Evolutionary conservation across 2,888 invertebrate genomes (phyloP), one percentile per base, ranked within the genome.

Genomic region (Cryptocephalus primarius): DNA sequence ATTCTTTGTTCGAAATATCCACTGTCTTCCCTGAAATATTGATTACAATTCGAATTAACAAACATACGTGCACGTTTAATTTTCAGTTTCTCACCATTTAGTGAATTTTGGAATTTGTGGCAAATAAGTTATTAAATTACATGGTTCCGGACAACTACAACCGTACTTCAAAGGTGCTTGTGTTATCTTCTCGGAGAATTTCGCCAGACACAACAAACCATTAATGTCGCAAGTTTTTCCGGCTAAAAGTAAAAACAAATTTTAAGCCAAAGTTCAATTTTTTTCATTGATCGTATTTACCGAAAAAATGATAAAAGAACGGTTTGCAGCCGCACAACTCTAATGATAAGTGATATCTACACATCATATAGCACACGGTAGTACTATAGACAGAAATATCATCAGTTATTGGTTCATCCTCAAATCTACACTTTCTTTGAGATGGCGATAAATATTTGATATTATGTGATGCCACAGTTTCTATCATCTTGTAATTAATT

Each of bases 311-410:
- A 53, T 80, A 79, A 57, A 79, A 80, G 52, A 76, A 79, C 0
- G 81, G 81, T 31, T 69, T 71, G 57, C 82, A 82, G 1, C 75
- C 75, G 52, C 82, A 81, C 4, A 73, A 56, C 41, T 73, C 63
- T 39, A 74, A 46, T 0, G 77, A 74, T 8, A 77, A 50, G 32
- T 65, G 63, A 54, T 75, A 75, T 9, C 80, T 66, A 55, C 81
- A 82, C 1, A 72, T 60, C 45, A 77, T 68, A 1, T 76, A 71
- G 53, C 82, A 82, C 1, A 76, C 69, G 46, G 75, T 75, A 0
- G 72, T 74, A 55, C 78, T 79, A 61, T 78, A 80, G 0, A 75
- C 73, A 62, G 76, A 67, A 1, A 68, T 55, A 1, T 70, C 63
- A 0, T 47, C 45, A 0, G 51, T 54, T 1, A 62, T 39, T 0